Conservation (phyloP, 2,797 vertebrate genomes). For the Pantherophis vulpinus region DNA sequence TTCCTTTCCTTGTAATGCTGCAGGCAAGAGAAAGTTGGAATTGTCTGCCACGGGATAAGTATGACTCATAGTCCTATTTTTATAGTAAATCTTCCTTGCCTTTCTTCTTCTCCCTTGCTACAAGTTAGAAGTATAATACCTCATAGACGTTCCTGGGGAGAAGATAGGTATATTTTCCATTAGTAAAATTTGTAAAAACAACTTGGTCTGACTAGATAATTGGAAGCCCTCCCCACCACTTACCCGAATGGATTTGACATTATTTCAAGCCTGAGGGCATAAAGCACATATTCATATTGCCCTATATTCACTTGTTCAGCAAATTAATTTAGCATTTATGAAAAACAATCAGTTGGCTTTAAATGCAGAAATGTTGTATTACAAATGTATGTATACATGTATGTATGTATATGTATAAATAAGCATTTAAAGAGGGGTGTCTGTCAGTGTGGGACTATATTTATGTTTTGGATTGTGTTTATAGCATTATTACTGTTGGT, state of each 20-base stretch:
- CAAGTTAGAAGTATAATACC: slow-evolving; percentile 41
- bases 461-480: background rate
- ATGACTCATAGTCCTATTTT: slow-evolving; percentile 30
- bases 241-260: slow-evolving; percentile 14
- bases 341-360: background rate
- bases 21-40: slow-evolving; percentile 40
- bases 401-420: background rate
- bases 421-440: background rate
- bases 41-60: slow-evolving; percentile 38
- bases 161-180: slow-evolving; percentile 29
- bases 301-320: slow-evolving; percentile 4
- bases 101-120: slow-evolving; percentile 42
- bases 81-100: slow-evolving; percentile 43
- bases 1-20: slow-evolving; percentile 17
- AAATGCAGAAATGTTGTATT: background rate
- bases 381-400: background rate
- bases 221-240: background rate
- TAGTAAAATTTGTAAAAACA: slow-evolving; percentile 32
- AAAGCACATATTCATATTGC: background rate
- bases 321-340: slow-evolving; percentile 33
- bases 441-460: background rate
- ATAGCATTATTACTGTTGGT: background rate
- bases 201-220: background rate
- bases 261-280: slow-evolving; percentile 11
- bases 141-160: slow-evolving; percentile 4